phyloP scores from a whole-genome alignment of 2,113 vertebrate genomes.

The Cochlearius cochlearius region DNA sequence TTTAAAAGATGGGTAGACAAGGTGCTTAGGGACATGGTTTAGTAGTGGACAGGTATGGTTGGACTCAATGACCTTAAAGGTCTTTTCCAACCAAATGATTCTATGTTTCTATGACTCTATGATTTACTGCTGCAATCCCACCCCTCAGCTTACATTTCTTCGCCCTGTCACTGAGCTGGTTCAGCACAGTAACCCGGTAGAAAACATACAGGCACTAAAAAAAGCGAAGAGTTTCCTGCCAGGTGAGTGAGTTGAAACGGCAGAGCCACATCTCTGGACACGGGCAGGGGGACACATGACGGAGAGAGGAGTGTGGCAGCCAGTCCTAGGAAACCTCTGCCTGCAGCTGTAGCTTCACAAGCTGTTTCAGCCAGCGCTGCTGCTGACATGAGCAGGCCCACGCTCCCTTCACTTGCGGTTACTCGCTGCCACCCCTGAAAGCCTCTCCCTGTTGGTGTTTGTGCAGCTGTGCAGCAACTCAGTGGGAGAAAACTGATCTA shows the following conservation, averaged over 20 bases:
- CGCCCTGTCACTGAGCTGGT: not conserved
- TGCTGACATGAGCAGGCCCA: not conserved
- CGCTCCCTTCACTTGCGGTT: not conserved
- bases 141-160: not conserved
- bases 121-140: not conserved
- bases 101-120: too few species aligned
- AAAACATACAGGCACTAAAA: not conserved
- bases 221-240: not conserved
- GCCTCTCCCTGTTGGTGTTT: not conserved
- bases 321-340: not conserved
- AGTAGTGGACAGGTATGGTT: too few species aligned
- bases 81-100: too few species aligned
- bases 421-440: not conserved
- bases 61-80: too few species aligned
- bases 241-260: not conserved
- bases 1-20: too few species aligned
- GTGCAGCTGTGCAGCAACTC: not conserved
- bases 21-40: too few species aligned
- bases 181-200: not conserved
- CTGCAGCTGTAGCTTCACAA: not conserved
- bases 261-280: accelerated
- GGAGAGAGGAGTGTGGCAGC: not conserved
- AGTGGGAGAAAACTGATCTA: not conserved
- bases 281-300: accelerated
- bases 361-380: not conserved